These are phyloP conservation scores for Pachydiplax longipennis DNA, from an alignment of 2,888 invertebrate species.

Conservation along the genomic window DNA sequence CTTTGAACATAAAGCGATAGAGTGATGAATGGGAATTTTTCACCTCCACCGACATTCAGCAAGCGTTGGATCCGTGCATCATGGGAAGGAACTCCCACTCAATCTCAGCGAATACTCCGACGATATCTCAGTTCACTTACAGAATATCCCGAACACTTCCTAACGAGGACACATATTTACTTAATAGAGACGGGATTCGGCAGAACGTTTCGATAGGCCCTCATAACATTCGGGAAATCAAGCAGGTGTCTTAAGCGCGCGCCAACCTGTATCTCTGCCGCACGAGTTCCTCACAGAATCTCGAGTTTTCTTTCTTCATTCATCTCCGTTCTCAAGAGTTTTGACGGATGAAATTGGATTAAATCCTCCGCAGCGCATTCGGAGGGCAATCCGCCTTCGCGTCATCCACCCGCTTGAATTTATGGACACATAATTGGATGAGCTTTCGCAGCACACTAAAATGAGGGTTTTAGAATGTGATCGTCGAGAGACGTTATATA, in stretches of 20 bases:
- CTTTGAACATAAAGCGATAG: too few relatives aligned
- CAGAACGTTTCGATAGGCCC: too few relatives aligned
- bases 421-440: neutral
- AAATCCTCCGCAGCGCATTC: neutral
- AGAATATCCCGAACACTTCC: too few relatives aligned
- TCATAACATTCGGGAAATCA: too few relatives aligned
- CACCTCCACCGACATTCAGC: too few relatives aligned
- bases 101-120: too few relatives aligned
- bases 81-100: too few relatives aligned
- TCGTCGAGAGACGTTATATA: neutral
- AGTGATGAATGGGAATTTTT: too few relatives aligned
- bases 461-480: neutral
- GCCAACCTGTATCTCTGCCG: neutral
- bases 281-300: neutral
- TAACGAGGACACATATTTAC: too few relatives aligned
- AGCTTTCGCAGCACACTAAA: neutral
- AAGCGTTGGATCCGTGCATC: too few relatives aligned
- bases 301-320: neutral
- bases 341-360: neutral
- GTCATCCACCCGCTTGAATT: neutral
- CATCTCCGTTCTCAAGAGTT: neutral
- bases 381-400: neutral
- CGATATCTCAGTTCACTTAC: too few relatives aligned
- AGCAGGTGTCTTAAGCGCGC: neutral
- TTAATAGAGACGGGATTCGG: too few relatives aligned